A percentile compares a stretch with the other conserved stretches of the same genome.
These are phyloP conservation scores for Apostichopus japonicus DNA, from an alignment of 35 echinoderm and acorn worm species.

Conservation along the genomic window DNA sequence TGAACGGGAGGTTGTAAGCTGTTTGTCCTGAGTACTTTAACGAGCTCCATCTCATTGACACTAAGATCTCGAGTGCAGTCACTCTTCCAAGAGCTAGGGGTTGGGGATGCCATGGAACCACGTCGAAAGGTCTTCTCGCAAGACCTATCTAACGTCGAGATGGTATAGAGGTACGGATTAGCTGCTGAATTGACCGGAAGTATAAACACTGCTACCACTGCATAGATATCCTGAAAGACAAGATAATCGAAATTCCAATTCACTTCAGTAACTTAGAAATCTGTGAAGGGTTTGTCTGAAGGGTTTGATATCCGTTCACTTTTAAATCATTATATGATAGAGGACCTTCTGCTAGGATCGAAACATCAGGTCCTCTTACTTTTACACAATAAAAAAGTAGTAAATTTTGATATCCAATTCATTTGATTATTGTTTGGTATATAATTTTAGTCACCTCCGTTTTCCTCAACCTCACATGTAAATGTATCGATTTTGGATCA, in stretches of 20 bases:
- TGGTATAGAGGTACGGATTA: conserved; percentile 89
- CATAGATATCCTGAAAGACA: conserved; percentile 77
- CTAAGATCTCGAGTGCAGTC: conserved; percentile 84
- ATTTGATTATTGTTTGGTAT: too few species aligned
- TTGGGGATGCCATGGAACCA: conserved; percentile 39
- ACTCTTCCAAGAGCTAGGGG: conserved; percentile 78
- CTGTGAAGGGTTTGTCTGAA: too few species aligned
- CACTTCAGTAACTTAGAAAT: too few species aligned
- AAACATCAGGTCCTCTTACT: too few species aligned
- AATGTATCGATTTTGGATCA: too few species aligned
- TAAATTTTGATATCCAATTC: too few species aligned
- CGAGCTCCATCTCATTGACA: conserved; percentile 78
- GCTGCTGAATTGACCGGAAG: conserved; percentile 89
- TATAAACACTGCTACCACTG: conserved; percentile 85
- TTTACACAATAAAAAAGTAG: too few species aligned
- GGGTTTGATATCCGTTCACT: too few species aligned
- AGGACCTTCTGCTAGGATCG: too few species aligned
- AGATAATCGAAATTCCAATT: neutral
- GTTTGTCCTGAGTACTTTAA: conserved; percentile 57
- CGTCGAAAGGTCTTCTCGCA: conserved; percentile 53
- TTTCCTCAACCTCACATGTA: too few species aligned
- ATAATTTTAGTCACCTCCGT: too few species aligned
- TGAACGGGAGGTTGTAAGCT: conserved; percentile 28
- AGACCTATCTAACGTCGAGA: conserved; percentile 74
- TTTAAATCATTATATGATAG: too few species aligned